These are phyloP conservation scores for Onychomys torridus DNA, from an alignment of 2,797 vertebrate species.

Conservation along the genomic window DNA sequence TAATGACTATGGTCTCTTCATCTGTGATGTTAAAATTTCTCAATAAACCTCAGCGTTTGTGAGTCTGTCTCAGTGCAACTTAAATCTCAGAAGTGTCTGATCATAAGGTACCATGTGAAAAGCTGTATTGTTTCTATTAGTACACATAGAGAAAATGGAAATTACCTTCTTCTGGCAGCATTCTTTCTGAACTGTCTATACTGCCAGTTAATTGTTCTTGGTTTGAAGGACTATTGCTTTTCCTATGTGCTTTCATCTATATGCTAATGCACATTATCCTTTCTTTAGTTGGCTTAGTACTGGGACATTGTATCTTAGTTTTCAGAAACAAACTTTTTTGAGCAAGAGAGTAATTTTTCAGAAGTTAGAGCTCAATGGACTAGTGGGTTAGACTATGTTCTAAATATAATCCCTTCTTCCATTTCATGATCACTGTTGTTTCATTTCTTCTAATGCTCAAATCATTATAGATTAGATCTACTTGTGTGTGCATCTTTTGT, in stretches of 20 bases:
- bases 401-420: neutral
- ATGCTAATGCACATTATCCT: neutral
- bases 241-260: neutral
- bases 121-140: neutral
- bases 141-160: neutral
- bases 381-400: neutral
- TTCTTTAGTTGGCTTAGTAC: neutral
- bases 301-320: neutral
- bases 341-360: neutral
- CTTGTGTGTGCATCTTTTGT: neutral
- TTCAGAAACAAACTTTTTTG: neutral
- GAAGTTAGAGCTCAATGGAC: neutral
- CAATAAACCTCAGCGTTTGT: neutral
- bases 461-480: constrained; percentile 1
- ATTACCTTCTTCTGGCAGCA: neutral
- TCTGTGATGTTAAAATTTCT: neutral
- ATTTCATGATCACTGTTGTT: neutral
- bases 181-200: neutral
- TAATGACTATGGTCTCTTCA: neutral
- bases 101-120: neutral
- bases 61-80: neutral
- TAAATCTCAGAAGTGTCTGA: constrained; percentile 4
- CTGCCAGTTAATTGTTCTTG: constrained; percentile 5
- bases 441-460: neutral
- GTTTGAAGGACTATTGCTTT: constrained; percentile 5